Base-by-base conservation (phyloP, 2,113 vertebrate genomes). In the Clarias batrachus region DNA sequence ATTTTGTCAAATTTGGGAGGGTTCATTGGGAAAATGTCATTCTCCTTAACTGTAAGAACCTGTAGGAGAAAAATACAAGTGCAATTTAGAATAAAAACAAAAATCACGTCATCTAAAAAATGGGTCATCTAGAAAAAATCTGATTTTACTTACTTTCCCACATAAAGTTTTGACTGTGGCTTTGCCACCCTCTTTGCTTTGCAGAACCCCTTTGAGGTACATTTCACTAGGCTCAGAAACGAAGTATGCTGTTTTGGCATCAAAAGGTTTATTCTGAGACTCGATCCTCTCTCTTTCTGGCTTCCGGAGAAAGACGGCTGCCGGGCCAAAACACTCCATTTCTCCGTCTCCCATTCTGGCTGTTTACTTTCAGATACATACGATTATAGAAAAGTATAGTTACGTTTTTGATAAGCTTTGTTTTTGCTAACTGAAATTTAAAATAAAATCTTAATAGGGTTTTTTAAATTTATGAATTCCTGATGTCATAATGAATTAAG, bases 201-300 rank as follows among this genome's bases (percentile, higher is more conserved):
- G 91, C 1, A 97, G 25, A 1, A 88, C 85, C 0, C 92, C 96
- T 88, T 97, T 97, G n/a, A 97, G 88, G 84, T 96, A 97, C 89
- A 96, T 95, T 63, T 95, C 93, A 1, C 93, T 92, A 0, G 94
- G 77, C 2, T 97, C 95, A 0, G 0, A 37, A 90, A 97, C 96
- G 77, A 93, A 97, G 76, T 93, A 96, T 0, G 97, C 95, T 0
- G 92, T 30, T 92, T 97, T 98, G 68, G 97, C 97, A 91, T 98
- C 97, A 21, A 97, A 97, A 0, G 97, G 96, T 85, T 88, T 95
- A 78, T 96, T 94, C 33, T 95, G 94, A 85, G 94, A 91, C 70
- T 97, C 96, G 0, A 97, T 93, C 41, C 96, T 92, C 88, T 98
- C 96, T 87, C 89, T 96, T 37, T 97, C 96, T 48, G 96, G 89